Percentiles rank a stretch among this genome's conserved stretches.
Conservation (phyloP, 2,113 vertebrate genomes). For the Recurvirostra avosetta region DNA sequence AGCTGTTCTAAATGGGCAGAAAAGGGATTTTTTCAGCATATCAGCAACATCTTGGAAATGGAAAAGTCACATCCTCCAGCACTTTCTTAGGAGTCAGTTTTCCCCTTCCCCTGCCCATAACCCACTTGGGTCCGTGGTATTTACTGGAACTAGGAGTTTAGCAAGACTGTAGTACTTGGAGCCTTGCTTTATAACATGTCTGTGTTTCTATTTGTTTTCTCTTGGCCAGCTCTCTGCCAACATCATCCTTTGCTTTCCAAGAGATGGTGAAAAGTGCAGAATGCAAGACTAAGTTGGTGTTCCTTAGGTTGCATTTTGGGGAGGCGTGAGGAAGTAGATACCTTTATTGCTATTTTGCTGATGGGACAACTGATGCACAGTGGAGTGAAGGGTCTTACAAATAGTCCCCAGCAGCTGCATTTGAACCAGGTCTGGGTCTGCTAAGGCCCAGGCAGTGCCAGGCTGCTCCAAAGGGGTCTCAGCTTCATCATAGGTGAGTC, state of each 20-base stretch:
- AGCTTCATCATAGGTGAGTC: neutral
- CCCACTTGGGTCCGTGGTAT: neutral
- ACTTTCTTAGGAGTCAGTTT: neutral
- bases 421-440: neutral
- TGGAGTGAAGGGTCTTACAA: neutral
- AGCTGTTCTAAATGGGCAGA: conserved; percentile 13
- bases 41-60: conserved; percentile 13
- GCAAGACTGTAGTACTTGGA: neutral
- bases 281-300: neutral
- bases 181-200: neutral
- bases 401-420: neutral
- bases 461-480: neutral
- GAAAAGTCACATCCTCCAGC: neutral
- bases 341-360: neutral
- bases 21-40: conserved; percentile 6
- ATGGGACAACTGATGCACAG: neutral
- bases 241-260: neutral
- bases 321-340: neutral
- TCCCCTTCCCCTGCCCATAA: neutral
- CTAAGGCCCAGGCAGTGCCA: neutral
- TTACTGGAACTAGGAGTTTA: neutral
- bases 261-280: neutral
- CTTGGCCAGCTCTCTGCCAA: neutral
- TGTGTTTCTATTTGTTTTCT: neutral
- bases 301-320: neutral